These are phyloP conservation scores for Fulica atra DNA, from an alignment of 2,113 vertebrate species.

Conservation along the genomic window DNA sequence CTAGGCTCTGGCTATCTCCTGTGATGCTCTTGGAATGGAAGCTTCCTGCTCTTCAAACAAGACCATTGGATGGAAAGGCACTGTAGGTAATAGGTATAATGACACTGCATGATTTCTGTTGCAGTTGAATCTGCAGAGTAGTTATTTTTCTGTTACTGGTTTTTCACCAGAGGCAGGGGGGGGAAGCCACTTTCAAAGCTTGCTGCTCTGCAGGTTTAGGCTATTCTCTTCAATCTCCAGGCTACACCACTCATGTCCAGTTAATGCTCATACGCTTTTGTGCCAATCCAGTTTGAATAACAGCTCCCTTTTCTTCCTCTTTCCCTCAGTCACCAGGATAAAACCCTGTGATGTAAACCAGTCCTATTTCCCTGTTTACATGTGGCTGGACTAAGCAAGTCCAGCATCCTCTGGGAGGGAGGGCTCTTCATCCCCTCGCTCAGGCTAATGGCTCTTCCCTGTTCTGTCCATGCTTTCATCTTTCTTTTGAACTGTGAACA, in stretches of 20 bases:
- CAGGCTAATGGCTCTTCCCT: neutral
- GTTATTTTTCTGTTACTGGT: neutral
- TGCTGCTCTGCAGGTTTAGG: neutral
- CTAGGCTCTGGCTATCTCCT: neutral
- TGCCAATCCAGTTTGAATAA: neutral
- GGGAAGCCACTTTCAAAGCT: neutral
- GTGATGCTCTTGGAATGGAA: neutral
- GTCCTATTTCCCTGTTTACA: neutral
- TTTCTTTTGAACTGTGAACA: neutral
- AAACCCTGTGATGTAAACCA: neutral
- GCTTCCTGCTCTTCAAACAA: neutral
- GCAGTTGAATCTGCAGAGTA: neutral
- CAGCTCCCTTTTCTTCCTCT: neutral
- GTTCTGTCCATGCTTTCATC: neutral
- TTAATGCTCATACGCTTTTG: neutral
- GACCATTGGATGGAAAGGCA: neutral
- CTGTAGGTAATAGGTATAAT: neutral
- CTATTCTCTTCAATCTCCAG: neutral
- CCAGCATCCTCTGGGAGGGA: neutral
- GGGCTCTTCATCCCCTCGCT: neutral
- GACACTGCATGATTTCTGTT: neutral
- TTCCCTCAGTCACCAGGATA: neutral
- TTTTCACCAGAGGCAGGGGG: neutral
- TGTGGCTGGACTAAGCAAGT: neutral
- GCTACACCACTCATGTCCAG: neutral